phyloP scores from a whole-genome alignment of 2,888 invertebrate species.

The Metalampra italica region DNA sequence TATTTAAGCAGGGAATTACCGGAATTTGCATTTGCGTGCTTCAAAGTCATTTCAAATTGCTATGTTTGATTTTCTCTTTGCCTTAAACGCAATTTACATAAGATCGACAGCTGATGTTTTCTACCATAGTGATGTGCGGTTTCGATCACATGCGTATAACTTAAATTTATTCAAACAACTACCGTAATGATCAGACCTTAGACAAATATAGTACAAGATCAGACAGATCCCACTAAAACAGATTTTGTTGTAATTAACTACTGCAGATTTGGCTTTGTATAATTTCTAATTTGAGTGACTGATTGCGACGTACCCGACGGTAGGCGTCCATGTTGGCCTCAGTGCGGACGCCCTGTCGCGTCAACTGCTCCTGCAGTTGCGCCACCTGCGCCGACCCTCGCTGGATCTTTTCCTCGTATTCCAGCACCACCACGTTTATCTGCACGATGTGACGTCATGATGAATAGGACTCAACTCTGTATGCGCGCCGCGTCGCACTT shows the following conservation, averaged over 20 bases:
- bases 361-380: slow-evolving; percentile 57
- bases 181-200: too few relatives aligned
- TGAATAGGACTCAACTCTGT: background rate
- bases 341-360: slow-evolving; percentile 46
- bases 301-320: slow-evolving; percentile 41
- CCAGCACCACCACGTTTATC: slow-evolving; percentile 65
- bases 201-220: too few relatives aligned
- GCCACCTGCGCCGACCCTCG: slow-evolving; percentile 48
- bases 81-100: too few relatives aligned
- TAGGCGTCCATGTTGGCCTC: slow-evolving; percentile 63
- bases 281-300: too few relatives aligned
- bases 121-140: too few relatives aligned
- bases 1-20: background rate
- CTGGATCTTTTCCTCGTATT: slow-evolving; percentile 71
- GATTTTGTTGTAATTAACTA: too few relatives aligned
- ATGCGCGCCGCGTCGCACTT: too few relatives aligned
- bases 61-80: background rate
- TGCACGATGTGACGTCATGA: slow-evolving; percentile 16
- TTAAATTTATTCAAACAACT: too few relatives aligned
- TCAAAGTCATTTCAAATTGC: background rate
- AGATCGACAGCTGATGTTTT: too few relatives aligned
- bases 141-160: too few relatives aligned
- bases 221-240: too few relatives aligned
- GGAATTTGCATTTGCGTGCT: background rate
- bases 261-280: too few relatives aligned